A percentile compares a stretch with the other conserved stretches of the same genome.
These are phyloP conservation scores for Ditula angustiorana DNA, from an alignment of 2,888 invertebrate genomes.

Conservation along the genomic window DNA sequence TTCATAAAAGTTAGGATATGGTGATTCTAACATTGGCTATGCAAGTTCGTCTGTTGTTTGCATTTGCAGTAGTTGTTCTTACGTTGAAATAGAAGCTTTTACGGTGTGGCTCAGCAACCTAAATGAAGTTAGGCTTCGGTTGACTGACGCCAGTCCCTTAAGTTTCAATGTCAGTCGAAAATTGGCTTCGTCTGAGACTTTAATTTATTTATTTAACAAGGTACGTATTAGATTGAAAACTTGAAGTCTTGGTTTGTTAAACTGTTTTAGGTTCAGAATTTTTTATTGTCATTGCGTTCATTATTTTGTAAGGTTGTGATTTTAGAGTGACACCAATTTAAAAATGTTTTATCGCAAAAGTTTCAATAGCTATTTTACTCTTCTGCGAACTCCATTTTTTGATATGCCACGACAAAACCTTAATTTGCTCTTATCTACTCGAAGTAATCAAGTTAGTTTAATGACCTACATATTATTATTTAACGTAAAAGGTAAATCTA, in stretches of 20 bases:
- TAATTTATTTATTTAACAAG: conserved; percentile 11
- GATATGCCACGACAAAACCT: no score
- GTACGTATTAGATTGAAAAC: background rate
- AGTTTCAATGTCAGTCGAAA: conserved; percentile 23
- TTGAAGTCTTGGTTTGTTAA: conserved; percentile 19
- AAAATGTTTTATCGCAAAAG: no score
- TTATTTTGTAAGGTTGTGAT: no score
- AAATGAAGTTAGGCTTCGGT: background rate
- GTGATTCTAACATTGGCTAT: background rate
- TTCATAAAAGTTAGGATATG: background rate
- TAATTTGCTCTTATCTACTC: no score
- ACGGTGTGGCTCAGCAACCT: background rate
- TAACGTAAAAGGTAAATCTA: background rate
- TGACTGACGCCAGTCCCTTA: background rate
- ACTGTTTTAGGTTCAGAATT: no score
- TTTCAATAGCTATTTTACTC: no score
- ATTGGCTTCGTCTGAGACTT: background rate
- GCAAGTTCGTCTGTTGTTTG: background rate
- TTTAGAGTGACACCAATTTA: no score
- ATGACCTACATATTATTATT: background rate
- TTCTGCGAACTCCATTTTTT: no score
- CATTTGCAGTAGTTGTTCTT: conserved; percentile 9
- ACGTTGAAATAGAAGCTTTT: conserved; percentile 40
- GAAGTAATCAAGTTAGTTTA: background rate
- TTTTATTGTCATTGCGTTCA: no score